A percentile compares a stretch with the other conserved stretches of the same genome.
Evolutionary conservation across 2,113 vertebrate genomes (phyloP).

Genomic region (Thamnaconus septentrionalis): DNA sequence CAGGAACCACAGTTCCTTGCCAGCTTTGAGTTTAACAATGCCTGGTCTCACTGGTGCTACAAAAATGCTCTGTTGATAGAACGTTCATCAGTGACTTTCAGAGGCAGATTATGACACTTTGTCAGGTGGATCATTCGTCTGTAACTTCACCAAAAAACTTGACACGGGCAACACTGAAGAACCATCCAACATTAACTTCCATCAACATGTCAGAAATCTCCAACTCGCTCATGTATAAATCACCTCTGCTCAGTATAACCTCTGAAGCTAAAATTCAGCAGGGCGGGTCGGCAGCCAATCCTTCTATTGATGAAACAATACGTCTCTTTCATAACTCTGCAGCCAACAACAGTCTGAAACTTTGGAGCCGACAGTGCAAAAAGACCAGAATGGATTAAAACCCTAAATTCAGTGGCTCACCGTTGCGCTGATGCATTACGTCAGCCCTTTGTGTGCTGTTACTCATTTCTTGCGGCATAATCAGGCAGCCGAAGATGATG

Average conservation of each 20-base stretch:
- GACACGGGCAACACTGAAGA: too few species aligned
- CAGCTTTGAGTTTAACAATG: too few species aligned
- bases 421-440: constrained; percentile 59
- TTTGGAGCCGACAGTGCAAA: constrained; percentile 51
- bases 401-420: constrained; percentile 52
- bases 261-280: constrained; percentile 10
- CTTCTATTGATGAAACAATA: background rate
- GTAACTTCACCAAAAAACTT: too few species aligned
- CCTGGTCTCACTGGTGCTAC: too few species aligned
- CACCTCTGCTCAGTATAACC: constrained; percentile 10
- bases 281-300: constrained; percentile 4
- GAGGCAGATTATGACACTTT: too few species aligned
- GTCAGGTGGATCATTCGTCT: too few species aligned
- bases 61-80: too few species aligned
- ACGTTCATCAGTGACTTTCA: too few species aligned
- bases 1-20: too few species aligned
- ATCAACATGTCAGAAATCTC: too few species aligned
- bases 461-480: constrained; percentile 66
- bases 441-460: constrained; percentile 56
- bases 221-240: too few species aligned
- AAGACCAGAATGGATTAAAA: constrained; percentile 61
- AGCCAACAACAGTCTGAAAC: constrained; percentile 23
- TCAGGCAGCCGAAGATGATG: constrained; percentile 65
- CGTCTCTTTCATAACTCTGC: constrained; percentile 23
- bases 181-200: too few species aligned